phyloP scores from a whole-genome alignment of 1,140 invertebrate species.

The Nephila pilipes region DNA sequence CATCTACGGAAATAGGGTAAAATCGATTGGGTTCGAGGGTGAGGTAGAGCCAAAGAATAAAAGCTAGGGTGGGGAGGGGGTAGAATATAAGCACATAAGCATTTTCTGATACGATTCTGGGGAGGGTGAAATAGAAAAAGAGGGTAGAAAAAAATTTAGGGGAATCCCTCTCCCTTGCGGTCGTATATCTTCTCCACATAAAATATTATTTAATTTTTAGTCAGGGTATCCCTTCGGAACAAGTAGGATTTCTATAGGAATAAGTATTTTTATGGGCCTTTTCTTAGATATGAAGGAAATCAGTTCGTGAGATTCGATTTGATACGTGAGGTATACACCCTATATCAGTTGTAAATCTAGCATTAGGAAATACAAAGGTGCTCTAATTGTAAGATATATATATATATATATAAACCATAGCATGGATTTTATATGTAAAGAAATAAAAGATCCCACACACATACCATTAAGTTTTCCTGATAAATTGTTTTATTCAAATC shows the following conservation, averaged over 20 bases:
- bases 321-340: background rate
- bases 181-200: conserved; percentile 60
- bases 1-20: conserved; percentile 68
- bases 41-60: conserved; percentile 42
- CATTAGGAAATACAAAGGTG: background rate
- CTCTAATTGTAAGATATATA: too few relatives aligned
- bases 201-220: conserved; percentile 76
- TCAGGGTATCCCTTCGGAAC: conserved; percentile 14
- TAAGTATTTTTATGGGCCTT: conserved; percentile 49
- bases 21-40: conserved; percentile 68
- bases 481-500: too few relatives aligned
- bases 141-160: background rate
- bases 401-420: too few relatives aligned
- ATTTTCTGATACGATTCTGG: conserved; percentile 76
- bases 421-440: too few relatives aligned
- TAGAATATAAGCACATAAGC: conserved; percentile 71
- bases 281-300: background rate
- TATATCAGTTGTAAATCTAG: background rate
- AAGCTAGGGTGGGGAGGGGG: background rate
- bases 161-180: conserved; percentile 44
- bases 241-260: conserved; percentile 45
- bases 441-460: too few relatives aligned
- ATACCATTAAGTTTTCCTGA: too few relatives aligned
- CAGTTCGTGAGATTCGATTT: background rate
- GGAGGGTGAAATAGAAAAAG: conserved; percentile 61